These are phyloP conservation scores for Galeopsomyia nigrocyanea DNA, from an alignment of 2,888 invertebrate species.

Conservation along the genomic window DNA sequence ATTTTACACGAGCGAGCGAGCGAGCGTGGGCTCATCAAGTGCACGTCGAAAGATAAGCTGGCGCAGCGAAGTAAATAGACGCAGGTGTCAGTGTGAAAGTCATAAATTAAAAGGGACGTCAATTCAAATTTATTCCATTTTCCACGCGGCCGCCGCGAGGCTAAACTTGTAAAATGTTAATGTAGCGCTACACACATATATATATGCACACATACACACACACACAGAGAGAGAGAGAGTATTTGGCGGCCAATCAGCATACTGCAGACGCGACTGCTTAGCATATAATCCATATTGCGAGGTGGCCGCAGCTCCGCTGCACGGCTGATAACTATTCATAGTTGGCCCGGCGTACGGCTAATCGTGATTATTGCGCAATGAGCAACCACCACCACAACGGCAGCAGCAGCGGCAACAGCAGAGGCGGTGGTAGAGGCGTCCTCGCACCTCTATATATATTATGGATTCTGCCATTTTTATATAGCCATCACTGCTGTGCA, in stretches of 20 bases:
- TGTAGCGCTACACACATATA: background rate
- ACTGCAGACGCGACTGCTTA: slow-evolving; percentile 50
- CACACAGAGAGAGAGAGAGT: background rate
- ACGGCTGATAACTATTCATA: slow-evolving; percentile 56
- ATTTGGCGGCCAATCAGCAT: slow-evolving; percentile 51
- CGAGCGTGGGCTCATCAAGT: no score
- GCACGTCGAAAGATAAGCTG: no score
- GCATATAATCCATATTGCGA: slow-evolving; percentile 47
- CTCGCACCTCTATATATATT: no score
- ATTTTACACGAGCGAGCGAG: no score
- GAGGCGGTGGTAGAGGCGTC: no score
- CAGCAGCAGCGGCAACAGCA: no score
- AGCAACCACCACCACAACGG: slow-evolving; percentile 35
- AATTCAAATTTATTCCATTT: slow-evolving; percentile 9
- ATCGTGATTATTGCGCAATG: slow-evolving; percentile 54
- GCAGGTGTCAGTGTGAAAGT: no score
- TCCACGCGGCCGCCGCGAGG: background rate
- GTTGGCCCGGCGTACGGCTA: slow-evolving; percentile 45
- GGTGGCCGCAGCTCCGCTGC: slow-evolving; percentile 3
- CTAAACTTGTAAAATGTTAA: slow-evolving; percentile 23
- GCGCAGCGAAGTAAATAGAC: no score
- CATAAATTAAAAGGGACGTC: no score
- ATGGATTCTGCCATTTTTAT: no score
- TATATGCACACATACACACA: background rate
- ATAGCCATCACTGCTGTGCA: no score